Evolutionary conservation across 2,888 invertebrate genomes (phyloP), one percentile per base, ranked within the genome.

Genomic region (Marasmarcha lunaedactyla): DNA sequence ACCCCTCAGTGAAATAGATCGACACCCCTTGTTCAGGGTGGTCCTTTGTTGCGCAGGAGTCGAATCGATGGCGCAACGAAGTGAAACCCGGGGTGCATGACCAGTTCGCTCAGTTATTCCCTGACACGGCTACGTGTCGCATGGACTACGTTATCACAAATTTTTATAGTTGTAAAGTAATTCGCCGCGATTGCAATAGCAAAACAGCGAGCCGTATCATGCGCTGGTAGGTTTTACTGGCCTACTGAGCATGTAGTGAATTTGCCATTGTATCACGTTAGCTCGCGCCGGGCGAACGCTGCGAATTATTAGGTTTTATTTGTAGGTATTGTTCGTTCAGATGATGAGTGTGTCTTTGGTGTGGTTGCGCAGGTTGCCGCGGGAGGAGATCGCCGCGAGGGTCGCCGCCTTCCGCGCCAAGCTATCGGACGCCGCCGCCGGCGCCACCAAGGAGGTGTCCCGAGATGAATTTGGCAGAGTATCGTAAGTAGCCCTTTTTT

Each of bases 391-490:
- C 47, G 89, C 90, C 50, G 86, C 87, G 57, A 94, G 96, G 63
- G 94, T 98, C 48, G 89, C 91, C 42, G 90, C 92, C 39, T 98
- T 94, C 79, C 87, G 98, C 42, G 89, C 89, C 56, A 92, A 95
- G 87, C 84, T 98, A 58, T 88, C 93, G 71, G 93, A 67, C 88
- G 85, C 64, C 34, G 78, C 59, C 66, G 85, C 64, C 34, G 78
- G 60, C 66, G 72, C 60, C 63, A 77, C 78, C 33, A 84, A 79
- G 59, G 74, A 90, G 57, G 81, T 88, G 57, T 85, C 89, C 35
- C 85, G 86, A 55, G 94, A 96, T 85, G 93, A 94, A 73, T 92
- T 91, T 77, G 96, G 96, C 39, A 87, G 95, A 71, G 88, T 94
- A 59, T 86, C 87, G 85, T 79, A 53, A 84, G 77, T 79, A 55